These are phyloP conservation scores for Ammospiza nelsoni DNA, from an alignment of 2,113 vertebrate genomes.

Conservation along the genomic window DNA sequence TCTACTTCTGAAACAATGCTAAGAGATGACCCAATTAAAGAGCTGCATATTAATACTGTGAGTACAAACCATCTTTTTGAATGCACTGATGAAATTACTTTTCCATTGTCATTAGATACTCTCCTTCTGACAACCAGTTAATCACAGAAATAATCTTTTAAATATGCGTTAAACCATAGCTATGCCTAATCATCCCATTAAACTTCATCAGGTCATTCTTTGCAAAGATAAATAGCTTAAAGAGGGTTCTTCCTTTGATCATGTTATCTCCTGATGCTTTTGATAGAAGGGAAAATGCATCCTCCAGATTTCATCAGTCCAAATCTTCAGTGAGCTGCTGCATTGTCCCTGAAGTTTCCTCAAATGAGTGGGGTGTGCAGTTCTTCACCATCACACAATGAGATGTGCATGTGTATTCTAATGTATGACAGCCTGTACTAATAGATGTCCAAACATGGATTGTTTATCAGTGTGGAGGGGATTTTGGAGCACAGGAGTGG, in stretches of 20 bases:
- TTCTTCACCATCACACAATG: background rate
- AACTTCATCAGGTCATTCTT: constrained; percentile 33
- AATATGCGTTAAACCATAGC: constrained; percentile 41
- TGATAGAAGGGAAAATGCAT: background rate
- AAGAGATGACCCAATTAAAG: background rate
- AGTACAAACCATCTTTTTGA: background rate
- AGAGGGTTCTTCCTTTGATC: constrained; percentile 58
- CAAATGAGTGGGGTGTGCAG: background rate
- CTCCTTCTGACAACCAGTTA: constrained; percentile 49
- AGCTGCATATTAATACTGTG: background rate
- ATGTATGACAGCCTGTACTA: background rate
- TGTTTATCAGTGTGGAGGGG: background rate
- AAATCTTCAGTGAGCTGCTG: background rate
- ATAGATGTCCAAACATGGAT: fast-evolving
- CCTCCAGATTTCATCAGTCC: constrained; percentile 35
- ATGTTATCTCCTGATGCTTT: constrained; percentile 24
- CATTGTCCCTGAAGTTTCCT: background rate
- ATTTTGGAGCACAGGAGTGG: background rate
- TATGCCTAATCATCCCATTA: constrained; percentile 33
- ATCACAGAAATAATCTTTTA: constrained; percentile 38
- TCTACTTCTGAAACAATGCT: background rate
- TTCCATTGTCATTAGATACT: background rate
- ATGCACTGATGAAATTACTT: constrained; percentile 22
- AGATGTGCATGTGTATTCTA: fast-evolving
- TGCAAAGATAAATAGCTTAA: constrained; percentile 36